These are phyloP conservation scores for Brevimyrus niger DNA, from an alignment of 2,113 vertebrate genomes.

Conservation along the genomic window DNA sequence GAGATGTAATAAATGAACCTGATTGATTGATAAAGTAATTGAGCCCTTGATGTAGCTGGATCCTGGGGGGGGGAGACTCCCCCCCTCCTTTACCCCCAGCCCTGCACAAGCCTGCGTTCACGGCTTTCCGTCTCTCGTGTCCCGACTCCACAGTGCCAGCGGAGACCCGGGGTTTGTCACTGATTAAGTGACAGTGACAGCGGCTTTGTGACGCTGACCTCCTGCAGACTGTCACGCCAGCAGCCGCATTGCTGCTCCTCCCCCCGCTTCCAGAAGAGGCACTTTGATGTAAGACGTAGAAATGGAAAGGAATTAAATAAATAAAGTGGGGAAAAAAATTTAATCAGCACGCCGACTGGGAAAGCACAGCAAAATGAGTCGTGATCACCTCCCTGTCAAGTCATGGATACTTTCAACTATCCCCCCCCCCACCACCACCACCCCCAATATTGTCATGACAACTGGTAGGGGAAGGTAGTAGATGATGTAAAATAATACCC, in stretches of 20 bases:
- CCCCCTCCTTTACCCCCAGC: background rate
- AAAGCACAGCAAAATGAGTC: background rate
- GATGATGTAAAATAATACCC: conserved; percentile 23
- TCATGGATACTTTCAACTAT: conserved; percentile 17
- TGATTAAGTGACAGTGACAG: background rate
- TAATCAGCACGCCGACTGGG: background rate
- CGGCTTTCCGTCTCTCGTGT: background rate
- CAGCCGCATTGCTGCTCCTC: background rate
- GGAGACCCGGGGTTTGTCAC: background rate
- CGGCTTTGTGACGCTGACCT: background rate
- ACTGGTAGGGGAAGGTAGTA: conserved; percentile 26
- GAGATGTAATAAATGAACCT: conserved; percentile 8
- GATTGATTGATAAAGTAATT: conserved; percentile 19
- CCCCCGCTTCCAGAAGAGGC: background rate
- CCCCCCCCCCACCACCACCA: background rate
- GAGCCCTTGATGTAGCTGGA: conserved; percentile 5
- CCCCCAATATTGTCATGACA: conserved; percentile 34
- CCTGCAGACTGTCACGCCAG: background rate
- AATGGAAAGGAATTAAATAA: background rate
- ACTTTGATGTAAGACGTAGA: conserved; percentile 4
- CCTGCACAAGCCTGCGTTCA: background rate
- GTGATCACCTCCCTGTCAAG: conserved; percentile 7
- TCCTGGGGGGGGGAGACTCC: background rate
- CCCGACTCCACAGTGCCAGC: background rate
- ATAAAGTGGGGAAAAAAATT: background rate